Evolutionary conservation across 2,797 vertebrate genomes (phyloP).

Genomic region (Heliangelus exortis): DNA sequence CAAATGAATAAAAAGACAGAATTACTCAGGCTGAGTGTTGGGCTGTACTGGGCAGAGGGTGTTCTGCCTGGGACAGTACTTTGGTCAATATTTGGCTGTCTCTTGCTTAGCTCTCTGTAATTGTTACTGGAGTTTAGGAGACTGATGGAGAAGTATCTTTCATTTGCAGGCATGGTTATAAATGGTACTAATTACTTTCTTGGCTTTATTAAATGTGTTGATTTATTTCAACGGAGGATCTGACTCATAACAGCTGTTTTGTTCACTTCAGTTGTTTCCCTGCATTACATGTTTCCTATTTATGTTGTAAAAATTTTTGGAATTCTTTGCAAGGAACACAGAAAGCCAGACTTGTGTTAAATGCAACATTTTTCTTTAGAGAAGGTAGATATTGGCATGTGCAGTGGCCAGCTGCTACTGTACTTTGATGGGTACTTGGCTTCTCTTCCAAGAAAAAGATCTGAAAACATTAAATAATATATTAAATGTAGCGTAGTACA

Average conservation of each 20-base stretch:
- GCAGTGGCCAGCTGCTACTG: background rate
- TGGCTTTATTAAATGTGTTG: background rate
- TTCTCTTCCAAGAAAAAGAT: background rate
- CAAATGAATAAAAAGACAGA: background rate
- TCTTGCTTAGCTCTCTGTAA: background rate
- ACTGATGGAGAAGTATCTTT: background rate
- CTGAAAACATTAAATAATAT: background rate
- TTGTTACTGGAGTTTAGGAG: background rate
- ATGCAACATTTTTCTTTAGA: background rate
- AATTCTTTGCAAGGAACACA: background rate
- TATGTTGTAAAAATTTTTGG: background rate
- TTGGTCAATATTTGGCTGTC: fast-evolving
- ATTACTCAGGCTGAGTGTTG: background rate
- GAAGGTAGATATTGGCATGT: background rate
- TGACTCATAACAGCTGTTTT: background rate
- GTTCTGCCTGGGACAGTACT: background rate
- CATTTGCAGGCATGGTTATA: background rate
- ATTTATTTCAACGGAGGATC: background rate
- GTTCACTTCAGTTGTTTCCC: background rate
- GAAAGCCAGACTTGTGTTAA: background rate
- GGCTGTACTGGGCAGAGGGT: fast-evolving
- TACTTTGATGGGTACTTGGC: background rate
- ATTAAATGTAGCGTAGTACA: background rate
- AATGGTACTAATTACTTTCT: background rate
- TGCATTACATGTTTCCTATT: background rate